phyloP scores from a whole-genome alignment of 2,797 vertebrate genomes.

The Gadopsis marmoratus region DNA sequence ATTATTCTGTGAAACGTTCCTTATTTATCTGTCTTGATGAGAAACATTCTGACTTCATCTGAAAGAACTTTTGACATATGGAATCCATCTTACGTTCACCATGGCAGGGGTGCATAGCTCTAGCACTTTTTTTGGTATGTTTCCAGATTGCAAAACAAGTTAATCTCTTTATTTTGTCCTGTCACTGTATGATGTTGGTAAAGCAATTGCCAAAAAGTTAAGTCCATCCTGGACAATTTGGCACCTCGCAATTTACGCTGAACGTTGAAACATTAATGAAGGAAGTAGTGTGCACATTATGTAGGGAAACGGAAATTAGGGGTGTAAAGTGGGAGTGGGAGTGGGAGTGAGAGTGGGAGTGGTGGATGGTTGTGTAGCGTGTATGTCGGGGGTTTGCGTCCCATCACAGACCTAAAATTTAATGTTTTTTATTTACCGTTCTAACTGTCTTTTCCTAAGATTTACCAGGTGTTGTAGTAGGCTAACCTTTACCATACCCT shows the following conservation, averaged over 20 bases:
- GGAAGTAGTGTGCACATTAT: neutral
- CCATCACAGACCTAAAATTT: neutral
- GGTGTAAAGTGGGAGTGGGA: neutral
- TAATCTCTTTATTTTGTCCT: constrained; percentile 28
- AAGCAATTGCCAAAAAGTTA: neutral
- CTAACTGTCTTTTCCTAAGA: neutral
- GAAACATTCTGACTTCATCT: constrained; percentile 45
- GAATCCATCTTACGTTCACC: constrained; percentile 45
- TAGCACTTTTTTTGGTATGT: neutral
- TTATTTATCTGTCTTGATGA: constrained; percentile 39
- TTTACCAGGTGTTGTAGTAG: neutral
- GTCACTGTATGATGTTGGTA: constrained; percentile 27
- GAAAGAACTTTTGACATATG: constrained; percentile 46
- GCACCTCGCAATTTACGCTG: neutral
- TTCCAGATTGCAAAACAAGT: constrained; percentile 22
- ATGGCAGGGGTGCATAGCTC: constrained; percentile 14
- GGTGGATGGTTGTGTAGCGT: neutral
- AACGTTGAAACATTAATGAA: constrained; percentile 1
- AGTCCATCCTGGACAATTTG: neutral
- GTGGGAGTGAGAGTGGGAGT: neutral
- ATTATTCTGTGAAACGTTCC: constrained; percentile 28
- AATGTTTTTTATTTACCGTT: neutral
- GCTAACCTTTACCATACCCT: neutral
- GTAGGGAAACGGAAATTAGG: neutral
- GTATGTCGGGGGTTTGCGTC: neutral